These are phyloP conservation scores for Heliothis virescens DNA, from an alignment of 1,140 invertebrate species.

Conservation along the genomic window DNA sequence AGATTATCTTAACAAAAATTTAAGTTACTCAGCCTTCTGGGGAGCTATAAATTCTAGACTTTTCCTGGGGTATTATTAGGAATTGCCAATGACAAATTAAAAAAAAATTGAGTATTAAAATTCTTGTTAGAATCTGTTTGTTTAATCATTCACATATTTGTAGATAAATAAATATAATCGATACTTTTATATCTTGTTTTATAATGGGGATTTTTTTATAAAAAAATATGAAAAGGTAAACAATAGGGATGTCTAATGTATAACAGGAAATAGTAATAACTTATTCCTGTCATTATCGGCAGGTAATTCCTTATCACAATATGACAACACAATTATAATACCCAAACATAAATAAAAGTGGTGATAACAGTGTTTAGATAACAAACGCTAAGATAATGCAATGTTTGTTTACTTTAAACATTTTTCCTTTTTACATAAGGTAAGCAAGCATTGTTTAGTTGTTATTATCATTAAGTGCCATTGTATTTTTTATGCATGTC, in stretches of 20 bases:
- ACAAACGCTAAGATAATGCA: slow-evolving; percentile 26
- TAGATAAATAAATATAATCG: not conserved
- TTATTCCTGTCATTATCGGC: not conserved
- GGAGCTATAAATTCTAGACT: too few species aligned
- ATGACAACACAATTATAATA: slow-evolving; percentile 2
- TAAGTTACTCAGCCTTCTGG: too few species aligned
- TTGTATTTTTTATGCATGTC: not conserved
- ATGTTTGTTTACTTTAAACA: slow-evolving; percentile 25
- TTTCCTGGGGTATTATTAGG: too few species aligned
- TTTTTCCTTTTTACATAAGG: not conserved
- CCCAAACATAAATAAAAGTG: slow-evolving; percentile 16
- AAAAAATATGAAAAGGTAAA: too few species aligned
- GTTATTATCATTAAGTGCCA: too few species aligned
- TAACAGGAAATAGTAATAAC: not conserved
- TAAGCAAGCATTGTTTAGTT: not conserved
- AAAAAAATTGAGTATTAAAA: too few species aligned
- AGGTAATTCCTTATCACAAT: slow-evolving; percentile 16
- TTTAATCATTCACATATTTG: not conserved
- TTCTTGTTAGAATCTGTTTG: not conserved
- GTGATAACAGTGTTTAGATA: slow-evolving; percentile 30
- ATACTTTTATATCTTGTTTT: too few species aligned
- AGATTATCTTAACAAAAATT: too few species aligned
- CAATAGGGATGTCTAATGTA: not conserved
- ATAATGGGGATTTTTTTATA: too few species aligned
- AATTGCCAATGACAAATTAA: too few species aligned